Base-by-base conservation (phyloP, 2,113 vertebrate species). In the Pheucticus melanocephalus region DNA sequence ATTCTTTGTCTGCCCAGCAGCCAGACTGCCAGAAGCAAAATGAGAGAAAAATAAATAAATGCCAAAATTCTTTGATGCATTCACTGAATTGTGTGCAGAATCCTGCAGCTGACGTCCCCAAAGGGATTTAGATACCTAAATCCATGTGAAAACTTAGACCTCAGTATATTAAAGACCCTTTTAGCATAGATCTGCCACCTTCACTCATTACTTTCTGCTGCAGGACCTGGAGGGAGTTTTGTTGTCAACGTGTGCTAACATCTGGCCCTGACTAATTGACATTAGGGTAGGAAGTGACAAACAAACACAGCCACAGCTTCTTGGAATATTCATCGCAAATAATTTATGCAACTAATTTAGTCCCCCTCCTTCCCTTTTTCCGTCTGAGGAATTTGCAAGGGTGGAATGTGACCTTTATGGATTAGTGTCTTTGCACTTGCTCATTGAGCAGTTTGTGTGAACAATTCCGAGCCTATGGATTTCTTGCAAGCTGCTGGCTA, bases 241-340 rank as follows among this genome's bases (percentile, higher is more conserved):
- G 79, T 66, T 87, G 69, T 87, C 89, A 75, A 79, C 85, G 81
- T 82, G n/a, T 89, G 48, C 66, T 94, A 92, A 95, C 70, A 95
- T 95, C 84, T 94, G 93, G 78, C 66, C 89, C 57, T 91, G 84
- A 94, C 64, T 90, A 97, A 97, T 83, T 90, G 88, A 91, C 78
- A 91, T 84, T 91, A 94, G 72, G 44, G 73, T 92, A 72, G 61
- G 70, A 94, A 95, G 86, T 91, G 86, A 92, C 94, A 94, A 89
- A 91, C 60, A 92, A 47, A 91, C 65, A 92, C 37, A 92, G 57
- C 51, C 40, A 72, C 37, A 65, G 48, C 70, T 85, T 85, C 53
- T 82, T 5, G 1, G 81, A 89, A 89, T 91, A 92, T 95, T 95
- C 84, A 96, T 82, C 8, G 65, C 53, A 95, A 85, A 87, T 91